Conservation (phyloP, 2,888 invertebrate genomes). For the Cabera pusaria region DNA sequence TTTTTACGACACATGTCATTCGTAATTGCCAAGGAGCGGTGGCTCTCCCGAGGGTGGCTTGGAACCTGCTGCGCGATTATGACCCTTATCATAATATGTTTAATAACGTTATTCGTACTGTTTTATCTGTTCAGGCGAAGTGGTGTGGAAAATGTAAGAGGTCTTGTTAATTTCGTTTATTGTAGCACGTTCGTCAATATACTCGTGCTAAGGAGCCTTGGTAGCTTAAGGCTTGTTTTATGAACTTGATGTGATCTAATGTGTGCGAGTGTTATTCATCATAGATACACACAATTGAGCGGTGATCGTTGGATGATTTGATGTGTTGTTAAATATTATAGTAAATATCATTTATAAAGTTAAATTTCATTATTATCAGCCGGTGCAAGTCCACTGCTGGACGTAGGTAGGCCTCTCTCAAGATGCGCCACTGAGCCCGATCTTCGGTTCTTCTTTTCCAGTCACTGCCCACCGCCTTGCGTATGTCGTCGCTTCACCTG, state of each 20-base stretch:
- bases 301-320: too few species aligned
- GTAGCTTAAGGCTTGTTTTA: conserved; percentile 13
- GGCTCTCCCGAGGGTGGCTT: conserved; percentile 45
- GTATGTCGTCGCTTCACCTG: too few species aligned
- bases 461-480: too few species aligned
- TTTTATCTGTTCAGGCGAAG: conserved; percentile 40
- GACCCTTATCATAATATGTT: conserved; percentile 38
- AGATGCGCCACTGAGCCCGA: too few species aligned
- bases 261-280: too few species aligned
- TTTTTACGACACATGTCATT: conserved; percentile 72
- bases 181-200: conserved; percentile 26
- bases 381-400: too few species aligned
- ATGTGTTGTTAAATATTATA: too few species aligned
- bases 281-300: too few species aligned
- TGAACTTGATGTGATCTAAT: conserved; percentile 12
- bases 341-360: too few species aligned
- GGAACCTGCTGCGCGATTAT: conserved; percentile 49
- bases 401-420: too few species aligned
- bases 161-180: conserved; percentile 34
- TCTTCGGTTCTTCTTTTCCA: too few species aligned
- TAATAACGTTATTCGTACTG: conserved; percentile 39
- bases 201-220: conserved; percentile 7
- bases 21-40: conserved; percentile 68
- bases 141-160: conserved; percentile 31
- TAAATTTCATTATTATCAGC: too few species aligned